Base-by-base conservation (phyloP, 2,888 invertebrate genomes). In the Buathra laborator region DNA sequence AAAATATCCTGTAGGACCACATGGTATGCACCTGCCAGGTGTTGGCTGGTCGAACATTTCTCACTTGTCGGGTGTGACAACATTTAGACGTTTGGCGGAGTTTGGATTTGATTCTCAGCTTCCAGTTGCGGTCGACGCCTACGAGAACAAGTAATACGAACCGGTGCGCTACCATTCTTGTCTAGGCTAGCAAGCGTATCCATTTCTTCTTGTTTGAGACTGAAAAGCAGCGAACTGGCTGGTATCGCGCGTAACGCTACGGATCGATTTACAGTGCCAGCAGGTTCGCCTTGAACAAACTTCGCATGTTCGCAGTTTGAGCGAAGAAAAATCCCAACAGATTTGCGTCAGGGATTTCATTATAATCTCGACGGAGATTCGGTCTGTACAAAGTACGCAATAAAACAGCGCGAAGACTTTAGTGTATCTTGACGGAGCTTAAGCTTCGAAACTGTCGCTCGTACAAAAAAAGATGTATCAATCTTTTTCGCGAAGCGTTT, bases 261-360 rank as follows among this genome's bases (percentile, higher is more conserved):
- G 68, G 67, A 74, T 87, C 87, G 78, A 86, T 87, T 88, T 87
- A 62, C 82, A 85, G 72, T 51, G 62, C 71, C 56, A 79, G 74
- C 80, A 85, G 48, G 86, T 85, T 87, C 64, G 67, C 86, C 87
- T 87, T 87, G 86, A 85, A 70, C 68, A 16, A 72, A 81, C 59
- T 53, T 75, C 19, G 12, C 37, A n/a, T 24, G 32, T 64, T 68
- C 32, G 14, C 29, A n/a, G 62, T 62, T 79, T n/a, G 43, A 48
- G 10, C 51, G 29, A 37, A 32, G 19, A 32, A 16, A 64, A 66
- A 71, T 80, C 76, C 48, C 37, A 37, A 46, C 24, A 24, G 46
- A 78, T 72, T 68, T 59, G 32, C 72, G 43, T 68, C 56, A n/a
- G 19, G 43, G 43, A 16, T 19, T 70, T 53, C 4, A 44, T 44